Conservation (phyloP, 2,797 vertebrate species). For the Apodemus agrarius region DNA sequence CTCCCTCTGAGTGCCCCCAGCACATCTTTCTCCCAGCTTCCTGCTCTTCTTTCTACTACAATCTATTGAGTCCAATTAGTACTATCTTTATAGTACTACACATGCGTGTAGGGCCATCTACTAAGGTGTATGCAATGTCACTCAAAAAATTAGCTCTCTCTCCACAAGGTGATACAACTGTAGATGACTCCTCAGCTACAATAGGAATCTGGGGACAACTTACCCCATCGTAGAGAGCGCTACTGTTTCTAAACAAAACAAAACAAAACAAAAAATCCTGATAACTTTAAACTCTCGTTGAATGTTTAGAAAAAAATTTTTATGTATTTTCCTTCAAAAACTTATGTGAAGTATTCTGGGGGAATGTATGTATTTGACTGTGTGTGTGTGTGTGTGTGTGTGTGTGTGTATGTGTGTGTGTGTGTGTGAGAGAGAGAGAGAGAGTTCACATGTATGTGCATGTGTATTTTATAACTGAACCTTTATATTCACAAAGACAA, state of each 20-base stretch:
- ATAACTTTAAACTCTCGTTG: neutral
- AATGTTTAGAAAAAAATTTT: neutral
- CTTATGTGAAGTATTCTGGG: neutral
- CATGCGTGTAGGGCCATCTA: neutral
- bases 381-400: neutral
- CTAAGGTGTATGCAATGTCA: neutral
- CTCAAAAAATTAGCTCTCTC: neutral
- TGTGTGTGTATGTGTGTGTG: neutral
- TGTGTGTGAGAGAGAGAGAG: too few relatives aligned
- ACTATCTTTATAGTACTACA: neutral
- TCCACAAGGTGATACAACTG: neutral
- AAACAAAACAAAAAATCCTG: neutral
- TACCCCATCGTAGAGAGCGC: neutral
- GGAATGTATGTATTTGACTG: neutral
- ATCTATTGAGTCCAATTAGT: neutral
- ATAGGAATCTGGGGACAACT: neutral
- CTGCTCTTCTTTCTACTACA: neutral
- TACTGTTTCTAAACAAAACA: neutral
- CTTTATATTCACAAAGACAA: neutral
- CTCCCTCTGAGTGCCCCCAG: neutral
- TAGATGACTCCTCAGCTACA: too few relatives aligned
- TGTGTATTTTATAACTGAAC: constrained; percentile 11
- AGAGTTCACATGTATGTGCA: neutral
- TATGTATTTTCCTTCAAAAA: neutral
- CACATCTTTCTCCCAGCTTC: neutral